Evolutionary conservation across 2,113 vertebrate species (phyloP).

Genomic region (Ornithorhynchus anatinus): DNA sequence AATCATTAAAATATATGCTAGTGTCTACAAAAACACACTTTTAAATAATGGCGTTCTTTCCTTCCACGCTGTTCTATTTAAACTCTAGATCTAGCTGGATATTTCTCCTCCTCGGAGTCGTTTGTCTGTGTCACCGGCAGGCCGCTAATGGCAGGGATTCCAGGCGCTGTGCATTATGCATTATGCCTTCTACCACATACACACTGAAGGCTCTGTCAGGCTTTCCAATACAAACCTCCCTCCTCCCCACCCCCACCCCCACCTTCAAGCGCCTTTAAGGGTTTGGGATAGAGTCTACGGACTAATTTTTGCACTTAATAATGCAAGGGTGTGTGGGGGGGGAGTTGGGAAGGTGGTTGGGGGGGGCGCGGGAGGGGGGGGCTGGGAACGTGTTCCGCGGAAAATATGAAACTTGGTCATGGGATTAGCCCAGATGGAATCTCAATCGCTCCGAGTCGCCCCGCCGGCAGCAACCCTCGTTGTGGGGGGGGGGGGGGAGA

Average conservation of each 20-base stretch:
- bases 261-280: too few relatives aligned
- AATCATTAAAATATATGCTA: constrained; percentile 76
- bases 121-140: constrained; percentile 55
- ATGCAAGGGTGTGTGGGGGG: too few relatives aligned
- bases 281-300: too few relatives aligned
- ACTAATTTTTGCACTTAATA: too few relatives aligned
- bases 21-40: constrained; percentile 73
- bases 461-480: too few relatives aligned
- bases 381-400: too few relatives aligned
- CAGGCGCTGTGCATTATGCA: constrained; percentile 59
- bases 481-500: too few relatives aligned
- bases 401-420: background rate
- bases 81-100: constrained; percentile 58
- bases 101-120: constrained; percentile 45
- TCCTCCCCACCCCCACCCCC: background rate
- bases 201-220: constrained; percentile 54
- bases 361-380: background rate
- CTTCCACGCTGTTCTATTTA: constrained; percentile 59
- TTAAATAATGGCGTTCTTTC: constrained; percentile 69
- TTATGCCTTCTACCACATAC: constrained; percentile 45
- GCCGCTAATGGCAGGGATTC: constrained; percentile 49
- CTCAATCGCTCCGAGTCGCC: too few relatives aligned
- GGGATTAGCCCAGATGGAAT: background rate
- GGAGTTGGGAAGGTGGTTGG: background rate
- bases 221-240: constrained; percentile 38